Conservation (phyloP, 2,888 invertebrate species). For the Aphrophora alni region DNA sequence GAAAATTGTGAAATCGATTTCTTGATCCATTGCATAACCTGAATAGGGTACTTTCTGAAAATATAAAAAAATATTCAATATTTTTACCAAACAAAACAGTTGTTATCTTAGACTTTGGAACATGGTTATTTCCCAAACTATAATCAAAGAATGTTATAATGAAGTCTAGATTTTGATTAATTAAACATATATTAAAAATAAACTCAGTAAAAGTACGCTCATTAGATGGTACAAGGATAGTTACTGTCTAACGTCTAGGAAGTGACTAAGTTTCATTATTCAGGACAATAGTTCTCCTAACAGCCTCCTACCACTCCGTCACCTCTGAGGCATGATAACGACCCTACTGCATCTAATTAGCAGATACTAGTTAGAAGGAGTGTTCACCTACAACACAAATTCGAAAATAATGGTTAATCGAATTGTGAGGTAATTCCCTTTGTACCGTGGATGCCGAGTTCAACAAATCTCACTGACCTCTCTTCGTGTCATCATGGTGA, state of each 20-base stretch:
- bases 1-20: too few relatives aligned
- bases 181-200: too few relatives aligned
- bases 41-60: too few relatives aligned
- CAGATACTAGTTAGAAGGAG: not conserved
- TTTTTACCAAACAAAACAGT: too few relatives aligned
- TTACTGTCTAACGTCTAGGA: not conserved
- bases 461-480: not conserved
- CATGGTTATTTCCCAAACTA: too few relatives aligned
- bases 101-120: too few relatives aligned
- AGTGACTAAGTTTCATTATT: not conserved
- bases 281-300: not conserved
- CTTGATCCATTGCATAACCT: too few relatives aligned
- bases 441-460: not conserved
- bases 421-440: conserved; percentile 4
- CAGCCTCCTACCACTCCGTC: too few relatives aligned
- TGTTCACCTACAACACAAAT: not conserved
- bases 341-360: not conserved
- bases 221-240: not conserved
- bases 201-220: not conserved
- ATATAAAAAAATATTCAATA: too few relatives aligned
- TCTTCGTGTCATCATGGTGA: not conserved
- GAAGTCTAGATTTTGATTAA: too few relatives aligned
- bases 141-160: too few relatives aligned
- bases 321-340: not conserved
- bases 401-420: conserved; percentile 2